A percentile compares a stretch with the other conserved stretches of the same genome.
phyloP scores from a whole-genome alignment of 2,888 invertebrate species.

The Ashinkailepas kermadecensis region DNA sequence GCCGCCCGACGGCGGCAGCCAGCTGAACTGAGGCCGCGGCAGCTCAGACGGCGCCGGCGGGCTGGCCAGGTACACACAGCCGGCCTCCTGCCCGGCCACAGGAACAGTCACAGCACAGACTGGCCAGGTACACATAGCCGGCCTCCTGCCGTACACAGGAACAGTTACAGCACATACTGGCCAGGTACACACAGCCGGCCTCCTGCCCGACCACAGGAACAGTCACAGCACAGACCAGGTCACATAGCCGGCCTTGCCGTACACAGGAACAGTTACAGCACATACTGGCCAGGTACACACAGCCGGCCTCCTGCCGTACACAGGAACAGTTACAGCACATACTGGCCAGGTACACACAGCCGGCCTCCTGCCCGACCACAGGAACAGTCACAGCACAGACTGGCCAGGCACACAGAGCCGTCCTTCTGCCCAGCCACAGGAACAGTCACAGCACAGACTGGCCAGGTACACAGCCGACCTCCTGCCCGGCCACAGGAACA shows the following conservation, averaged over 20 bases:
- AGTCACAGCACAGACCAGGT: not conserved
- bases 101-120: not conserved
- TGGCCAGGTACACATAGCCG: no score
- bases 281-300: conserved; percentile 4
- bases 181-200: no score
- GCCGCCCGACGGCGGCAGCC: not conserved
- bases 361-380: no score
- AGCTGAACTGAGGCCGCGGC: conserved; percentile 9
- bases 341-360: no score
- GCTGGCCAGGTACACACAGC: conserved; percentile 9
- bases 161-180: no score
- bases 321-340: not conserved
- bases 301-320: not conserved
- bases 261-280: no score
- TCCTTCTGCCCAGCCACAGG: no score
- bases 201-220: no score
- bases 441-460: not conserved
- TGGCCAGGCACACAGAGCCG: no score
- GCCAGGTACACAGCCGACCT: not conserved
- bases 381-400: no score
- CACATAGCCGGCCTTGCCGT: not conserved
- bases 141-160: not conserved
- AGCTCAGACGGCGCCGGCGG: not conserved
- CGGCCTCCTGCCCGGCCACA: not conserved
- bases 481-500: not conserved